Evolutionary conservation across 2,888 invertebrate species (phyloP).

Genomic region (Eupithecia subumbrata): DNA sequence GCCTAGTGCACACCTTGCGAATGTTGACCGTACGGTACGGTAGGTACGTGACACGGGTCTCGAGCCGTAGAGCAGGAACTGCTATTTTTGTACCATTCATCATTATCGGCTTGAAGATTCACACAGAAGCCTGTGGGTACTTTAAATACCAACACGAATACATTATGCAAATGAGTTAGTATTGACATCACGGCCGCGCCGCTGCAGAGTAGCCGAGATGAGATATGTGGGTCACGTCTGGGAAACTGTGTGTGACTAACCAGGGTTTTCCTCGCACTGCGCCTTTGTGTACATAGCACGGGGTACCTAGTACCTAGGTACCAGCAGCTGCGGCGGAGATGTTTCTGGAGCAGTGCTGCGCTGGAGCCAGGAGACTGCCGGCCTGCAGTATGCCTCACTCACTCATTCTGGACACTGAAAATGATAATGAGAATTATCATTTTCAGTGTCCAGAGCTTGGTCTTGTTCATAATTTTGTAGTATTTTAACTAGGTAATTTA

Average conservation of each 20-base stretch:
- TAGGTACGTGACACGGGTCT: neutral
- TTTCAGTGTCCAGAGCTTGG: too few relatives aligned
- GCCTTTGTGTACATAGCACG: constrained; percentile 17
- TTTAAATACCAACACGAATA: constrained; percentile 25
- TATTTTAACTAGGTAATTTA: too few relatives aligned
- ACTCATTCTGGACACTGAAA: too few relatives aligned
- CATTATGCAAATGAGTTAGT: constrained; percentile 21
- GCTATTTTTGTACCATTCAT: neutral
- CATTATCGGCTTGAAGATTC: constrained; percentile 6
- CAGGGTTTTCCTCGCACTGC: constrained; percentile 57
- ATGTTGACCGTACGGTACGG: neutral
- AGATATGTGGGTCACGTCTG: constrained; percentile 59
- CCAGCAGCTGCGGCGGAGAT: too few relatives aligned
- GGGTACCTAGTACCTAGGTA: neutral
- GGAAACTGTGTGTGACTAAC: constrained; percentile 54
- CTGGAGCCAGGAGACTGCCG: too few relatives aligned
- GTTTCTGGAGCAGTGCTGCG: too few relatives aligned
- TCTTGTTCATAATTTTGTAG: too few relatives aligned
- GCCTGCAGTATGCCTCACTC: too few relatives aligned
- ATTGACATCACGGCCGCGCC: constrained; percentile 24
- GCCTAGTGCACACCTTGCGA: neutral
- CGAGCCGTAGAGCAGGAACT: neutral
- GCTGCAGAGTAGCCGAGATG: constrained; percentile 31
- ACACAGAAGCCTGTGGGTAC: constrained; percentile 8
- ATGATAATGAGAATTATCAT: too few relatives aligned